Evolutionary conservation across 2,113 vertebrate species (phyloP), one percentile per base, ranked within the genome.

Genomic region (Lucifuga dentata): DNA sequence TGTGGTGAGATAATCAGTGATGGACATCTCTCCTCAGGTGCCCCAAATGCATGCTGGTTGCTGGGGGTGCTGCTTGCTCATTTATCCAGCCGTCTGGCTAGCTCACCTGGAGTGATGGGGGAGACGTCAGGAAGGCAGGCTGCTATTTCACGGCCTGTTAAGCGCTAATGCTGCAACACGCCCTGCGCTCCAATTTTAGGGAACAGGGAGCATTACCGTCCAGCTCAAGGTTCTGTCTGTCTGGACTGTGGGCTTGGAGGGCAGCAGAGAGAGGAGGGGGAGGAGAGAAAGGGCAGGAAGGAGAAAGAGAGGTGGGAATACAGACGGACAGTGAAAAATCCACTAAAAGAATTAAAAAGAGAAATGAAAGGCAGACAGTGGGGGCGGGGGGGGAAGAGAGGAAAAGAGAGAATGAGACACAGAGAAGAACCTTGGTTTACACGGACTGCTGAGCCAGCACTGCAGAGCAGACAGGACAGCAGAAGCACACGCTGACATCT

Each of bases 101-200:
- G 88, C 92, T 91, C 89, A 53, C 90, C 93, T 89, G 93, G 91
- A 94, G 92, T 90, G 95, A 94, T 94, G 93, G 90, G 86, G 91
- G 90, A 92, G 83, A 92, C 79, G 92, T 95, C 94, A 93, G 84
- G 81, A 80, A 92, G 94, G 94, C 94, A 92, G 95, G 91, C 93
- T 92, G 93, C 92, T 94, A 96, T 96, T 97, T 96, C 95, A 96
- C 94, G 94, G 94, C 95, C 95, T 95, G 95, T 96, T 98, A 95
- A 95, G 91, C 92, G 89, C 93, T 95, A 95, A 96, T 93, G 92
- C 91, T 61, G 90, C 93, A 94, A 96, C 94, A 92, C 85, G 88
- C 87, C 87, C 88, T 57, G 81, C 55, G 86, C 90, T 92, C 89
- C 89, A 89, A 91, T 92, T 92, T 92, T 91, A 91, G 90, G 87